These are phyloP conservation scores for Melanotaenia maccullochi DNA, from an alignment of 2,797 vertebrate species.

Conservation along the genomic window DNA sequence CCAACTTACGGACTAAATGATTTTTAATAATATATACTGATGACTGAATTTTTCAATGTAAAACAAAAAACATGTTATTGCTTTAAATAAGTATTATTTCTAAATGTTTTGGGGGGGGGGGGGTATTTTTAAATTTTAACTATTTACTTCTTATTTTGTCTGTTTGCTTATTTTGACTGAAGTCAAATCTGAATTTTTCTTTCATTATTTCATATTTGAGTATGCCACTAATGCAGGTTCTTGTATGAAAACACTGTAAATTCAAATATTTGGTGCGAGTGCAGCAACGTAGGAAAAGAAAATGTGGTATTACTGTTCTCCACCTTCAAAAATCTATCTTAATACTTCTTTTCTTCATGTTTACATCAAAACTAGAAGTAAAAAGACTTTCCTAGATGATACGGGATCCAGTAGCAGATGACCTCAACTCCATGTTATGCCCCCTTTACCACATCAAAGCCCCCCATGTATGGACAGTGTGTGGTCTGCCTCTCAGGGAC, in stretches of 20 bases:
- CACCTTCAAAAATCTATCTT: neutral
- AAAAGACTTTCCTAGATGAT: constrained; percentile 35
- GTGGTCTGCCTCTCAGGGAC: constrained; percentile 81
- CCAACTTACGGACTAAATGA: too few relatives aligned
- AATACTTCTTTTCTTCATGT: neutral
- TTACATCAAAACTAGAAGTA: neutral
- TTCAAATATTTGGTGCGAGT: neutral
- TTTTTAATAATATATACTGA: neutral
- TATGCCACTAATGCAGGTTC: neutral
- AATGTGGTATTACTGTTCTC: neutral
- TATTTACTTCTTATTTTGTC: too few relatives aligned
- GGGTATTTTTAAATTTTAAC: too few relatives aligned
- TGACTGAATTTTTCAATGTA: too few relatives aligned
- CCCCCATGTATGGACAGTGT: constrained; percentile 79
- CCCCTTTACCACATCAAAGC: constrained; percentile 77
- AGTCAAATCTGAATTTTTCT: neutral
- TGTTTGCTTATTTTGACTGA: too few relatives aligned
- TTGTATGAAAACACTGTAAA: neutral
- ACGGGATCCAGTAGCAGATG: constrained; percentile 65
- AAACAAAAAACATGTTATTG: too few relatives aligned
- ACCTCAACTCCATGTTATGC: constrained; percentile 69
- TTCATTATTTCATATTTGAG: neutral
- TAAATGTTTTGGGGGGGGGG: too few relatives aligned
- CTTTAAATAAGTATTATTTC: too few relatives aligned
- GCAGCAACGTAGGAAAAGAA: neutral